phyloP scores from a whole-genome alignment of 2,797 vertebrate genomes.

The Hozukius guyotensis region DNA sequence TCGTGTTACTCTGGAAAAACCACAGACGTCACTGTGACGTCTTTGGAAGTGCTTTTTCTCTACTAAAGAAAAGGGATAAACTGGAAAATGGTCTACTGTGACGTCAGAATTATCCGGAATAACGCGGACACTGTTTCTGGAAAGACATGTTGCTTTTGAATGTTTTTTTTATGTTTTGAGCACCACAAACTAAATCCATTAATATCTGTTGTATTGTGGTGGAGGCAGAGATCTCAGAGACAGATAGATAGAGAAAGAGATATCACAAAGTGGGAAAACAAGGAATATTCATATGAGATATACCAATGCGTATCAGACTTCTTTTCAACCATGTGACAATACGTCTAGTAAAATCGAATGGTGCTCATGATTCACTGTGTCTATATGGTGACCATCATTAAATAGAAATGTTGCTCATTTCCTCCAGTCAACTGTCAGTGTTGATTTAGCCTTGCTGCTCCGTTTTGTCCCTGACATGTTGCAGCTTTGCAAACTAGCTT shows the following conservation, averaged over 20 bases:
- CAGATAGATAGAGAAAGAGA: too few relatives aligned
- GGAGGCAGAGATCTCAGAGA: too few relatives aligned
- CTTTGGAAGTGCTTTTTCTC: neutral
- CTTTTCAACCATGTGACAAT: neutral
- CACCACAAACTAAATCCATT: too few relatives aligned
- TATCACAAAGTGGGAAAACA: too few relatives aligned
- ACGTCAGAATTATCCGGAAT: neutral
- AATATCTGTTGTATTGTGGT: too few relatives aligned
- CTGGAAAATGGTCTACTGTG: neutral
- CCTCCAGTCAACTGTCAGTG: neutral
- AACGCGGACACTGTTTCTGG: neutral
- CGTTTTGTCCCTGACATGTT: conserved; percentile 41
- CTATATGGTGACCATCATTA: neutral
- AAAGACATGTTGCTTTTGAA: neutral
- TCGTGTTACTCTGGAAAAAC: neutral
- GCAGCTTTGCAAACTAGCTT: conserved; percentile 43
- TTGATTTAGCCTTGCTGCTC: conserved; percentile 33
- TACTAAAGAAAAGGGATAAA: neutral
- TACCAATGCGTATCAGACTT: neutral
- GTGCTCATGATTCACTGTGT: neutral
- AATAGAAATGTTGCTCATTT: neutral
- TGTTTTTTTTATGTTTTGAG: too few relatives aligned
- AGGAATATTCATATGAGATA: neutral
- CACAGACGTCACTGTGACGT: neutral
- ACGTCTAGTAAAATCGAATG: neutral